Conservation (phyloP, 2,113 vertebrate genomes). For the Perca schrenkii region DNA sequence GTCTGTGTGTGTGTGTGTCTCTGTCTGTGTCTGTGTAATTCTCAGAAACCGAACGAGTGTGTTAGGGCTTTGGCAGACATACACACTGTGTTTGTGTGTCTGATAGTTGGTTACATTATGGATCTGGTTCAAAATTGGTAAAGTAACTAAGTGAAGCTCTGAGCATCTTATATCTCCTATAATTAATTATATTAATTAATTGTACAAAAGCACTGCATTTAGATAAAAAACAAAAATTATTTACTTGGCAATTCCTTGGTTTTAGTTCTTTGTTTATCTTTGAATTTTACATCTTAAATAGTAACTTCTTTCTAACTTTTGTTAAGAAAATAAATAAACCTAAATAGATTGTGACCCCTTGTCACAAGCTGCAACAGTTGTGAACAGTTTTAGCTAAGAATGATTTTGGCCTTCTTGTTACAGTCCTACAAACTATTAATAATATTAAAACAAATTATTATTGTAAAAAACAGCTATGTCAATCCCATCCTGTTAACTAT, state of each 20-base stretch:
- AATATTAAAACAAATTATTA: neutral
- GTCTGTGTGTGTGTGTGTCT: neutral
- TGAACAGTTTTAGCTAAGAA: neutral
- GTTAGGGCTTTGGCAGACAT: neutral
- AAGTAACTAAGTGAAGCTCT: neutral
- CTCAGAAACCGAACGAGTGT: conserved; percentile 2
- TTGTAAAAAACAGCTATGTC: too few relatives aligned
- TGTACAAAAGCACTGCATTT: neutral
- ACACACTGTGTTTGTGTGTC: neutral
- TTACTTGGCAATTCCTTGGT: neutral
- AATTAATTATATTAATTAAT: neutral
- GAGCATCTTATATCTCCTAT: neutral
- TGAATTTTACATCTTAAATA: neutral
- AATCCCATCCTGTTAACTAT: too few relatives aligned
- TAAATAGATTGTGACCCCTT: neutral
- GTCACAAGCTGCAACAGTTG: neutral
- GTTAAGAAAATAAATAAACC: too few relatives aligned
- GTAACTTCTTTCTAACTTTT: neutral
- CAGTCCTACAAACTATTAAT: neutral
- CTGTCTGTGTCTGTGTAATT: neutral
- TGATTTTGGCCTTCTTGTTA: neutral
- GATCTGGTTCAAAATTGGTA: neutral
- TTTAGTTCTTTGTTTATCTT: neutral
- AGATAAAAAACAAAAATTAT: neutral
- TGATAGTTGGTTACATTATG: neutral